phyloP scores from a whole-genome alignment of 2,113 vertebrate genomes.

The Aspidoscelis tigris region DNA sequence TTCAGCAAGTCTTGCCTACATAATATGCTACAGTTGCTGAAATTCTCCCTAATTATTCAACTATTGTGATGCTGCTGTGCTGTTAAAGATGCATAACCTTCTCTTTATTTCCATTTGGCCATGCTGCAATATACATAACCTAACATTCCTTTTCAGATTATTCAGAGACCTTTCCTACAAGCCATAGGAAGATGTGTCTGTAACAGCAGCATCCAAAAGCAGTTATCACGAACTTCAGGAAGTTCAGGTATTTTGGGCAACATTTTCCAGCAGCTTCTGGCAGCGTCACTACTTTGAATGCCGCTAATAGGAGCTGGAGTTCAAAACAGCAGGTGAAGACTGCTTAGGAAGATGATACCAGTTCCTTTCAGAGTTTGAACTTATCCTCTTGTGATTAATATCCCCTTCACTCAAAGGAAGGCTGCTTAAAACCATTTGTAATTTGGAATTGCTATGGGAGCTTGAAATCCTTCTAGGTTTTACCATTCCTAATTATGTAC shows the following conservation, averaged over 20 bases:
- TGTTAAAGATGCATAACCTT: too few relatives aligned
- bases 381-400: slow-evolving; percentile 66
- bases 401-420: slow-evolving; percentile 67
- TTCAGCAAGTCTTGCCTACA: too few relatives aligned
- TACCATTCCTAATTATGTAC: slow-evolving; percentile 78
- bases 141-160: too few relatives aligned
- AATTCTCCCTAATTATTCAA: too few relatives aligned
- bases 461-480: slow-evolving; percentile 79
- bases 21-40: too few relatives aligned
- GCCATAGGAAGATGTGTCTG: slow-evolving; percentile 57
- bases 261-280: too few relatives aligned
- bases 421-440: slow-evolving; percentile 69
- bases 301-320: slow-evolving; percentile 26
- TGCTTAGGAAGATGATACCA: not conserved
- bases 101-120: too few relatives aligned
- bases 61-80: too few relatives aligned
- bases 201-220: slow-evolving; percentile 19
- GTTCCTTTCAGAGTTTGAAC: slow-evolving; percentile 9
- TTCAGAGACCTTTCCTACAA: accelerated
- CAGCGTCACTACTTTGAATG: too few relatives aligned
- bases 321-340: not conserved
- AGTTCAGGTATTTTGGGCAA: too few relatives aligned
- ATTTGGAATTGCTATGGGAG: slow-evolving; percentile 73
- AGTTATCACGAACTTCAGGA: too few relatives aligned
- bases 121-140: too few relatives aligned